These are phyloP conservation scores for Andrena dorsata DNA, from an alignment of 2,888 invertebrate species.

Conservation along the genomic window DNA sequence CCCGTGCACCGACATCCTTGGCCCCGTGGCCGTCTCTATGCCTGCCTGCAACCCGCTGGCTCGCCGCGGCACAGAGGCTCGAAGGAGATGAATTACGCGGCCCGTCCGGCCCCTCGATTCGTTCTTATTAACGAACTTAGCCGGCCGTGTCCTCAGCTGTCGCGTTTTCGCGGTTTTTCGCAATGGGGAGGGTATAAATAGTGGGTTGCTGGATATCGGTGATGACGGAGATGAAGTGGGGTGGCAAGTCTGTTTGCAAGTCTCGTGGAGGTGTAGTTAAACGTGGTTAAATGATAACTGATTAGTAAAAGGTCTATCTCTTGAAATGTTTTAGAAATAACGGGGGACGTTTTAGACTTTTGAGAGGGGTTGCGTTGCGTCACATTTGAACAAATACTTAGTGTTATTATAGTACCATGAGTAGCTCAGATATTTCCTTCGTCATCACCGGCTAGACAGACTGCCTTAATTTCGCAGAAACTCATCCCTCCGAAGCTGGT, in stretches of 20 bases:
- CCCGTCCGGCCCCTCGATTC: background rate
- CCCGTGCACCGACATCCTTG: slow-evolving; percentile 54
- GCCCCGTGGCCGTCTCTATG: slow-evolving; percentile 35
- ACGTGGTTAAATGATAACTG: too few species aligned
- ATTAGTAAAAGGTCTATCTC: too few species aligned
- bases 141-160: background rate
- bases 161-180: background rate
- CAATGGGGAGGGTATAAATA: background rate
- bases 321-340: too few species aligned
- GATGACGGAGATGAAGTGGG: background rate
- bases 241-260: too few species aligned
- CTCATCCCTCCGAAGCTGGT: background rate
- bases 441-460: background rate
- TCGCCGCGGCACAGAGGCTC: background rate
- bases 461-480: background rate
- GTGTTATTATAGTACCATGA: background rate
- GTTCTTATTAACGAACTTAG: slow-evolving; percentile 34
- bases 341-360: too few species aligned
- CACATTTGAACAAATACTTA: background rate
- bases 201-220: background rate
- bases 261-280: too few species aligned
- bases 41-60: background rate
- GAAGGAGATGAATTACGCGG: slow-evolving; percentile 30
- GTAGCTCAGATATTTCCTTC: background rate
- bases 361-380: too few species aligned